Conservation (phyloP, 2,113 vertebrate genomes). For the Poecilia latipinna region DNA sequence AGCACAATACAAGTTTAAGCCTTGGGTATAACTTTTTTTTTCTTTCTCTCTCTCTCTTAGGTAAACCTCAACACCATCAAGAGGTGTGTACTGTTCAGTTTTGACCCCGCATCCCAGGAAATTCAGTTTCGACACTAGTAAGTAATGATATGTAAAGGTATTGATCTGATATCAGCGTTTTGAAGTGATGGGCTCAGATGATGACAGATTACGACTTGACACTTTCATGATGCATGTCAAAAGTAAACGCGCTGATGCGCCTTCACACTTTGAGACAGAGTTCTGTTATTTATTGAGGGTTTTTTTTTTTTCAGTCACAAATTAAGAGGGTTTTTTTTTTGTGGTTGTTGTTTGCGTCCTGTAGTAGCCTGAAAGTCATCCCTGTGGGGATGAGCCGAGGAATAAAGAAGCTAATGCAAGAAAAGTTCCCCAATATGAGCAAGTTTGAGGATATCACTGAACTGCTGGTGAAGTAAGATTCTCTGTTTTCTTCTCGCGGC, state of each 20-base stretch:
- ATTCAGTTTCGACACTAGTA: constrained; percentile 93
- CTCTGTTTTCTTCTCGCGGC: not conserved
- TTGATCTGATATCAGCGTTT: not conserved
- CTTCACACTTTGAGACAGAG: not conserved
- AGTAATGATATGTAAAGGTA: constrained; percentile 63
- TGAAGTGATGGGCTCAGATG: constrained; percentile 56
- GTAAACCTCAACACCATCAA: constrained; percentile 90
- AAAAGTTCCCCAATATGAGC: constrained; percentile 92
- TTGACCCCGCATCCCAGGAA: constrained; percentile 79
- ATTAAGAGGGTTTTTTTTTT: not conserved
- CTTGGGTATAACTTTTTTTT: not conserved
- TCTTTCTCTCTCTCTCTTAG: constrained; percentile 68
- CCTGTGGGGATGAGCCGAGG: constrained; percentile 91
- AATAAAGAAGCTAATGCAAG: constrained; percentile 93
- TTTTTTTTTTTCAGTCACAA: not conserved
- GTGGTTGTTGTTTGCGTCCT: not conserved
- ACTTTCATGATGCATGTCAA: constrained; percentile 77
- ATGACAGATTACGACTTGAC: constrained; percentile 78
- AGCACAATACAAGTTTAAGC: not conserved
- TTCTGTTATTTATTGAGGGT: not conserved
- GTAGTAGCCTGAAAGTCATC: constrained; percentile 92
- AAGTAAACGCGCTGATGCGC: constrained; percentile 87
- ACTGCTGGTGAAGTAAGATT: constrained; percentile 88
- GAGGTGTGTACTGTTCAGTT: constrained; percentile 89
- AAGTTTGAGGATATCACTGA: constrained; percentile 94